These are phyloP conservation scores for Acrobasis repandana DNA, from an alignment of 2,888 invertebrate genomes.

Conservation along the genomic window DNA sequence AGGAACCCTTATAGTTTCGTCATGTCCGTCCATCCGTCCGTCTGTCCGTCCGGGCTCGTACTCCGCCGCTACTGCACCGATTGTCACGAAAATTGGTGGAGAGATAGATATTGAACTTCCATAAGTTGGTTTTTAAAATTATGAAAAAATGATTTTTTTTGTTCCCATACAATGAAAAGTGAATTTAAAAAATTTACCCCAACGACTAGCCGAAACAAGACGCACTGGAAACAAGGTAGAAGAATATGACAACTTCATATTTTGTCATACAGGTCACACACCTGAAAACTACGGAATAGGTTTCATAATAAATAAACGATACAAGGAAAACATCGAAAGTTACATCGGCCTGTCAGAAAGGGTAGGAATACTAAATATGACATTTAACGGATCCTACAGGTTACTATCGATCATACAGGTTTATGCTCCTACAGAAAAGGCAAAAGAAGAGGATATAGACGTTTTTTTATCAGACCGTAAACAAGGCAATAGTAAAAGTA, in stretches of 20 bases:
- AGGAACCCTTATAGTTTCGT: too few relatives aligned
- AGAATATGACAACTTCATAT: conserved; percentile 34
- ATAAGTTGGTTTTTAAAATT: too few relatives aligned
- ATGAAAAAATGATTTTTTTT: too few relatives aligned
- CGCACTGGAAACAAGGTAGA: conserved; percentile 31
- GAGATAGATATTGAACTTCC: too few relatives aligned
- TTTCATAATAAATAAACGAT: conserved; percentile 31
- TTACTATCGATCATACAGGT: conserved; percentile 27
- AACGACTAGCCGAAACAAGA: too few relatives aligned
- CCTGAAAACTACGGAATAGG: conserved; percentile 34
- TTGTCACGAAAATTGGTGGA: too few relatives aligned
- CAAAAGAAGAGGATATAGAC: conserved; percentile 20
- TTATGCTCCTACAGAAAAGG: conserved; percentile 26
- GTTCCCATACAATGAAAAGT: too few relatives aligned
- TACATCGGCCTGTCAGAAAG: conserved; percentile 32
- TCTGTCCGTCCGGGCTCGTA: too few relatives aligned
- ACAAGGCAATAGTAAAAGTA: conserved; percentile 22
- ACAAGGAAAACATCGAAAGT: conserved; percentile 28
- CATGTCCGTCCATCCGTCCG: too few relatives aligned
- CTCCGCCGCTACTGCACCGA: too few relatives aligned
- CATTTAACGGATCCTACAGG: conserved; percentile 13
- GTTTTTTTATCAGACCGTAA: conserved; percentile 17
- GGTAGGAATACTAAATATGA: conserved; percentile 29
- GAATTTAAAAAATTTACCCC: too few relatives aligned
- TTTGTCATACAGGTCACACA: conserved; percentile 29